Percentiles rank a stretch among this genome's conserved stretches.
These are phyloP conservation scores for Pammene aurita DNA, from an alignment of 2,888 invertebrate species.

Conservation along the genomic window DNA sequence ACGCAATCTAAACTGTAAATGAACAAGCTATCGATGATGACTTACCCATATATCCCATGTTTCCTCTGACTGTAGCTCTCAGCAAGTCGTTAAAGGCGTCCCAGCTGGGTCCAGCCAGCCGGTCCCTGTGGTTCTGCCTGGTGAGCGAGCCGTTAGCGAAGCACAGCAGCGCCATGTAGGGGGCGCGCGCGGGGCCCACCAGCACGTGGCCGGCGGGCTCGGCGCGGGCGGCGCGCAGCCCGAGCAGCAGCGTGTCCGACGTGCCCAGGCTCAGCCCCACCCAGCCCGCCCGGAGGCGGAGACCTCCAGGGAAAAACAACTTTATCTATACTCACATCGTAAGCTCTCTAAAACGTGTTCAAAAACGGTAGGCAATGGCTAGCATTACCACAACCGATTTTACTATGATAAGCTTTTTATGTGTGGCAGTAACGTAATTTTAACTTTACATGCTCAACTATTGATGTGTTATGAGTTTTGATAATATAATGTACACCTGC, in stretches of 20 bases:
- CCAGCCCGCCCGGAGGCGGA: slow-evolving; percentile 91
- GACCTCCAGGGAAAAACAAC: slow-evolving; percentile 77
- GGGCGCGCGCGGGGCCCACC: slow-evolving; percentile 90
- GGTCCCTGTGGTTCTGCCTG: slow-evolving; percentile 91
- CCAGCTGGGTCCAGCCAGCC: slow-evolving; percentile 91
- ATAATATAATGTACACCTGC: too few species aligned
- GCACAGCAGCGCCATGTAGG: slow-evolving; percentile 95
- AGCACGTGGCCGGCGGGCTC: slow-evolving; percentile 92
- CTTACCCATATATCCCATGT: slow-evolving; percentile 94
- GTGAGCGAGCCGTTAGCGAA: slow-evolving; percentile 97
- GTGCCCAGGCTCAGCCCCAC: slow-evolving; percentile 95
- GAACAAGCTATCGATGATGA: slow-evolving; percentile 25
- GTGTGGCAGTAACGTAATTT: too few species aligned
- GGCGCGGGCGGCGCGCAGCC: slow-evolving; percentile 86
- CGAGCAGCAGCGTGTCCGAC: slow-evolving; percentile 95
- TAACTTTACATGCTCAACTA: too few species aligned
- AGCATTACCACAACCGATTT: too few species aligned
- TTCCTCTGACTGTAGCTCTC: slow-evolving; percentile 93
- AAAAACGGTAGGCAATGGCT: too few species aligned
- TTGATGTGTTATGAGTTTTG: too few species aligned
- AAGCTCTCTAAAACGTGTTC: too few species aligned
- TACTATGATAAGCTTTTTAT: too few species aligned
- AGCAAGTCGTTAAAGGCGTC: slow-evolving; percentile 91
- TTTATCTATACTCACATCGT: too few species aligned
- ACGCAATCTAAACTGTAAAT: too few species aligned